Evolutionary conservation across 1,140 invertebrate genomes (phyloP).

Genomic region (Drosophila funebris): DNA sequence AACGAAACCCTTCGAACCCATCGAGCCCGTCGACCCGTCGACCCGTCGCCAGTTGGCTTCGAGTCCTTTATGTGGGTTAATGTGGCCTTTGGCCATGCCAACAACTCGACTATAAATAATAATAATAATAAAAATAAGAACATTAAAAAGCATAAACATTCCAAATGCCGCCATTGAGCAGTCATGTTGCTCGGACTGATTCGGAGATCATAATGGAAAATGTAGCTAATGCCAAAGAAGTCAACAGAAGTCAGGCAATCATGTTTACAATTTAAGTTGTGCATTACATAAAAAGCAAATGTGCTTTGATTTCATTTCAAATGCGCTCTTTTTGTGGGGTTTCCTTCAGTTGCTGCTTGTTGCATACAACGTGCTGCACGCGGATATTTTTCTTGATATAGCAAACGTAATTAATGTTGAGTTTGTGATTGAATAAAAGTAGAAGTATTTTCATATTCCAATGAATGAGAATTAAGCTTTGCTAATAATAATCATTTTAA

Average conservation of each 20-base stretch:
- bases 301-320: neutral
- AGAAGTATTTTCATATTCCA: neutral
- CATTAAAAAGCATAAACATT: conserved; percentile 69
- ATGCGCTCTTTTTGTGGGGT: neutral
- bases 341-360: neutral
- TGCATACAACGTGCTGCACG: neutral
- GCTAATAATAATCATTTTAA: no score
- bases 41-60: neutral
- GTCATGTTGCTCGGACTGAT: conserved; percentile 23
- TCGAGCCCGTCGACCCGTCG: no score
- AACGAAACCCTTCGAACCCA: neutral
- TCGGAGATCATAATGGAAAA: conserved; percentile 24
- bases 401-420: neutral
- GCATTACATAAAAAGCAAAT: conserved; percentile 5
- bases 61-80: conserved; percentile 61
- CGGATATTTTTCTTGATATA: neutral
- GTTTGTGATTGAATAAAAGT: no score
- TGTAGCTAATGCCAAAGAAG: conserved; percentile 4
- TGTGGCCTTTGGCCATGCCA: conserved; percentile 28
- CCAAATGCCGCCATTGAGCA: conserved; percentile 18
- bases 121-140: conserved; percentile 65
- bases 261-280: conserved; percentile 22
- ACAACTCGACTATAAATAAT: conserved; percentile 19
- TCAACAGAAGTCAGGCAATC: conserved; percentile 4
- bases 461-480: no score